These are phyloP conservation scores for Ips nitidus DNA, from an alignment of 1,140 invertebrate species.

Conservation along the genomic window DNA sequence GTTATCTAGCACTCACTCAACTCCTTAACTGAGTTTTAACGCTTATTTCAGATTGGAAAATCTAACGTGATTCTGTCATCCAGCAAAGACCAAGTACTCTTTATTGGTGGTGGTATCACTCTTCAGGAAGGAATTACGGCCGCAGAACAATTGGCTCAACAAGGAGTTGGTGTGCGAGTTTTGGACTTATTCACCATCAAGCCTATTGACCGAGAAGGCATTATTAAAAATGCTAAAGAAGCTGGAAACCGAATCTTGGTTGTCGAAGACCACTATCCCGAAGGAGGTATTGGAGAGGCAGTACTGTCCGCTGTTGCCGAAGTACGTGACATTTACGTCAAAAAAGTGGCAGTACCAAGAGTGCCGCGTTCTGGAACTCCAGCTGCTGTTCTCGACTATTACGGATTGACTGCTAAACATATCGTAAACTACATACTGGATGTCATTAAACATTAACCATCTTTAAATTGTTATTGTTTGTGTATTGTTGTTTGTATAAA, in stretches of 20 bases:
- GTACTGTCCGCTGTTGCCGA: slow-evolving; percentile 79
- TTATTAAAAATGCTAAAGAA: slow-evolving; percentile 77
- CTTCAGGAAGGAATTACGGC: slow-evolving; percentile 88
- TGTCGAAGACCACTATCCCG: slow-evolving; percentile 96
- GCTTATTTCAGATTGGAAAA: slow-evolving; percentile 65
- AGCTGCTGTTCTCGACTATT: slow-evolving; percentile 80
- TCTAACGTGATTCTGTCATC: slow-evolving; percentile 77
- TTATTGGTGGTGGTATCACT: slow-evolving; percentile 93
- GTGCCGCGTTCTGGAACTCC: slow-evolving; percentile 92
- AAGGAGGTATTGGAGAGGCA: slow-evolving; percentile 95
- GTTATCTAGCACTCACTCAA: not conserved
- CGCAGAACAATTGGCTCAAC: slow-evolving; percentile 70
- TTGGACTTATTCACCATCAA: slow-evolving; percentile 96
- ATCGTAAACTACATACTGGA: slow-evolving; percentile 73
- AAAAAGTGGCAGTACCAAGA: slow-evolving; percentile 79
- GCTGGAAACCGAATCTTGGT: slow-evolving; percentile 83
- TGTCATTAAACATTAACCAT: slow-evolving; percentile 58
- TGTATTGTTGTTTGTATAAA: no score
- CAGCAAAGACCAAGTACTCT: slow-evolving; percentile 73
- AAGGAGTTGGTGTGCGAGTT: slow-evolving; percentile 74
- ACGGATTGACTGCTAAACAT: slow-evolving; percentile 81
- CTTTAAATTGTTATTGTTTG: no score
- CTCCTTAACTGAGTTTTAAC: not conserved
- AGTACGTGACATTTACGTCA: slow-evolving; percentile 73
- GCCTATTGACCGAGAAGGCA: slow-evolving; percentile 81